phyloP scores from a whole-genome alignment of 1,140 invertebrate species.

The Drosophila cardini region DNA sequence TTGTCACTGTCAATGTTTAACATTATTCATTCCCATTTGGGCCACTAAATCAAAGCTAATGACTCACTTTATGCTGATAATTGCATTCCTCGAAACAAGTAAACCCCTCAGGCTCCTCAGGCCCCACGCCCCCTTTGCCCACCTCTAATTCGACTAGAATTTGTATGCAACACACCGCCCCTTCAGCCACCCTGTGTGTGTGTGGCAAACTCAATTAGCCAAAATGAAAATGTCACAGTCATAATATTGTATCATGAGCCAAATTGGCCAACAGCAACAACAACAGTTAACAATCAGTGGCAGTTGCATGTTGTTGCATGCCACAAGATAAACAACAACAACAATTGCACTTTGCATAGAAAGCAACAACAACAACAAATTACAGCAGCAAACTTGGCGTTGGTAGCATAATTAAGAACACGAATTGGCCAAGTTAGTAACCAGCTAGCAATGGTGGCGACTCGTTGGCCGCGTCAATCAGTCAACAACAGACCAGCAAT shows the following conservation, averaged over 20 bases:
- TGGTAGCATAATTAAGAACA: conserved; percentile 75
- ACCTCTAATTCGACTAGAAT: neutral
- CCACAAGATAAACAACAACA: conserved; percentile 12
- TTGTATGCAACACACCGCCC: neutral
- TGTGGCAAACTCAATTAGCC: conserved; percentile 64
- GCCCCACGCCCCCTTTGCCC: neutral
- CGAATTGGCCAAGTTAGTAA: conserved; percentile 73
- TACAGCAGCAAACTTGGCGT: conserved; percentile 34
- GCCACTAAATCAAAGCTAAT: conserved; percentile 43
- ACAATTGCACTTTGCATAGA: conserved; percentile 12
- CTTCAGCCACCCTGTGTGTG: neutral
- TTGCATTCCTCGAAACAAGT: conserved; percentile 29
- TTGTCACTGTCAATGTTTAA: conserved; percentile 3
- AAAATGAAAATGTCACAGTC: conserved; percentile 77
- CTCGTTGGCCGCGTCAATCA: conserved; percentile 67
- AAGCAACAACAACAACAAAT: conserved; percentile 27
- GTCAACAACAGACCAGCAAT: conserved; percentile 69
- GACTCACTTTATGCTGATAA: conserved; percentile 46
- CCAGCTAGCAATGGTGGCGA: conserved; percentile 18
- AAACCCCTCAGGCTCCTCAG: neutral
- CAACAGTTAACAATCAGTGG: conserved; percentile 54
- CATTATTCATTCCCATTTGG: conserved; percentile 30
- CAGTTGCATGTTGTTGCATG: conserved; percentile 54
- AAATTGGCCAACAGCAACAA: conserved; percentile 68
- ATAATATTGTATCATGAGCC: conserved; percentile 68